A percentile compares a stretch with the other conserved stretches of the same genome.
These are phyloP conservation scores for Apotomis betuletana DNA, from an alignment of 2,888 invertebrate species.

Conservation along the genomic window DNA sequence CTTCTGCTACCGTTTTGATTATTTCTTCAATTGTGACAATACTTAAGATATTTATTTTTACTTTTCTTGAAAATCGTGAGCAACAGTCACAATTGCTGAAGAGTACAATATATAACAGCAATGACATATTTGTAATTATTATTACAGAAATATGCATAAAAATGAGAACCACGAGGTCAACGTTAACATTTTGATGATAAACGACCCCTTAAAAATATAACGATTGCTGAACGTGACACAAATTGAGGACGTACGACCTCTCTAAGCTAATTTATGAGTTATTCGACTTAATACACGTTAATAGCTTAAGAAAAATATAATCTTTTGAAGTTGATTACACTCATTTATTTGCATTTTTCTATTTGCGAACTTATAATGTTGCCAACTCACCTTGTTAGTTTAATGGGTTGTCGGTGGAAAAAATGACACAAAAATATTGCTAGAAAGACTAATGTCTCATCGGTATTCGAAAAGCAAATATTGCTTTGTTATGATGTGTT, in stretches of 20 bases:
- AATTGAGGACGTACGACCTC: conserved; percentile 71
- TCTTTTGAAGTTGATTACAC: conserved; percentile 76
- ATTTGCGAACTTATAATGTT: conserved; percentile 60
- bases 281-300: conserved; percentile 72
- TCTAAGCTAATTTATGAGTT: conserved; percentile 76
- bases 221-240: conserved; percentile 72
- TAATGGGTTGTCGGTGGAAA: conserved; percentile 59
- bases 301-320: conserved; percentile 67
- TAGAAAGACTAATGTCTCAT: conserved; percentile 56
- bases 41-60: neutral
- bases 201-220: conserved; percentile 70
- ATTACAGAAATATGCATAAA: conserved; percentile 26
- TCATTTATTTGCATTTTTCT: conserved; percentile 67
- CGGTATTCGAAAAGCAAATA: conserved; percentile 11
- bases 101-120: conserved; percentile 2
- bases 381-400: conserved; percentile 62
- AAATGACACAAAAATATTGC: conserved; percentile 54
- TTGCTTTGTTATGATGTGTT: conserved; percentile 7
- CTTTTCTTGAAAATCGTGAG: neutral
- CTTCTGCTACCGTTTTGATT: conserved; percentile 12
- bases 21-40: neutral
- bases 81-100: too few species aligned
- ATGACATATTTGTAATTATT: conserved; percentile 31
- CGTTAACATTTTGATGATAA: conserved; percentile 73
- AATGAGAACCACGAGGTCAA: conserved; percentile 55